Conservation (phyloP, 2,888 invertebrate genomes). For the Auanema sp. region DNA sequence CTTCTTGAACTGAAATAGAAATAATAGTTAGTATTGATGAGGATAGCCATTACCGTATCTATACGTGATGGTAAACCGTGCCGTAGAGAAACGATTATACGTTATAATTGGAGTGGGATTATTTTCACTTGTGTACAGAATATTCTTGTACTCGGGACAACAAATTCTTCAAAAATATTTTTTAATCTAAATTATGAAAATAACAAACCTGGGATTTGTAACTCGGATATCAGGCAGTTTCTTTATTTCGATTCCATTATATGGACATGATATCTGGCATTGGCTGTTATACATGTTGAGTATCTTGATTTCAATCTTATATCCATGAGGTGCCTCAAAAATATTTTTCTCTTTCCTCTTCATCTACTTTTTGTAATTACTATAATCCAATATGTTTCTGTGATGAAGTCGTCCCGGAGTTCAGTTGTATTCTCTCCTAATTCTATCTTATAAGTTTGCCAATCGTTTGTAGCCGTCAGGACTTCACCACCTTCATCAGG, state of each 20-base stretch:
- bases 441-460: slow-evolving; percentile 24
- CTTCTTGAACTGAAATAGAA: no score
- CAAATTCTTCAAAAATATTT: slow-evolving; percentile 12
- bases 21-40: no score
- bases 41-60: slow-evolving; percentile 2
- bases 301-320: slow-evolving; percentile 27
- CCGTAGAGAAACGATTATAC: slow-evolving; percentile 18
- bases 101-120: slow-evolving; percentile 22
- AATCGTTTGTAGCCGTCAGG: slow-evolving; percentile 29
- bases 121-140: slow-evolving; percentile 9
- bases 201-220: slow-evolving; percentile 17
- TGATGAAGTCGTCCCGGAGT: slow-evolving; percentile 24
- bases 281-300: slow-evolving; percentile 26
- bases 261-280: slow-evolving; percentile 33
- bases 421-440: slow-evolving; percentile 24
- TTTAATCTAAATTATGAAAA: neutral
- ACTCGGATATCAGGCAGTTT: slow-evolving; percentile 3
- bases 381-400: slow-evolving; percentile 14
- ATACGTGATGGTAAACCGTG: slow-evolving; percentile 14
- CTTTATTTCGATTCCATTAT: slow-evolving; percentile 35
- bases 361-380: neutral
- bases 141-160: slow-evolving; percentile 15
- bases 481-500: slow-evolving; percentile 32
- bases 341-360: neutral
- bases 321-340: slow-evolving; percentile 30